Base-by-base conservation (phyloP, 2,113 vertebrate genomes). In the Conger conger region DNA sequence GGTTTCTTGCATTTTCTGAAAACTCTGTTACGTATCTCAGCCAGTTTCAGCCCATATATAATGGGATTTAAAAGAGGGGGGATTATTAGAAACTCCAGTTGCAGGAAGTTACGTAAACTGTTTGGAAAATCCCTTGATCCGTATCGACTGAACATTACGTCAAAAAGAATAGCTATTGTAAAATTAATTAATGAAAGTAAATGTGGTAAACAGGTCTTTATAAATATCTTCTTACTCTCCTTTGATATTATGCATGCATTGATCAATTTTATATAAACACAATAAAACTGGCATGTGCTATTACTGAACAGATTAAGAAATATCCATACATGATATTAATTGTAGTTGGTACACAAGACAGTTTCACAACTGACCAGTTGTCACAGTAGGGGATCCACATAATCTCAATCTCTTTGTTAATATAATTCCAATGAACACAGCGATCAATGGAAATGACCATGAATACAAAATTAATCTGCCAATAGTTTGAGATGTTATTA, bases 131-230 rank as follows among this genome's bases (percentile, higher is more conserved):
- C n/a, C n/a, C n/a, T n/a, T n/a, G n/a, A n/a, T n/a, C n/a, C n/a
- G n/a, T n/a, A n/a, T n/a, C n/a, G n/a, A n/a, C n/a, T n/a, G n/a
- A n/a, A n/a, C n/a, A n/a, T n/a, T n/a, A 40, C 4, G 4, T 13
- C 15, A 23, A 18, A 60, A 17, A 82, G 53, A 23, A 37, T 33
- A 60, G 81, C 81, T 8, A 82, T 33, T 1, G 53, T 82, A n/a
- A 82, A 53, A 23, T 82, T 82, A 9, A 82, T 82, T 36, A 82
- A 6, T 60, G 81, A 37, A 37, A 60, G 2, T 9, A 82, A 36
- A 60, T 82, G 81, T 16, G 81, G 81, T 33, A 53, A 36, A 36
- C 81, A 82, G 27, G 81, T 82, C 53, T 82, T 15, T 13, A 37
- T 4, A 23, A 82, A 36, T 36, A 17, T 82, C 3, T 27, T 82